Percentiles rank a stretch among this genome's conserved stretches.
phyloP scores from a whole-genome alignment of 2,113 vertebrate genomes.

The Trogon melanurus region DNA sequence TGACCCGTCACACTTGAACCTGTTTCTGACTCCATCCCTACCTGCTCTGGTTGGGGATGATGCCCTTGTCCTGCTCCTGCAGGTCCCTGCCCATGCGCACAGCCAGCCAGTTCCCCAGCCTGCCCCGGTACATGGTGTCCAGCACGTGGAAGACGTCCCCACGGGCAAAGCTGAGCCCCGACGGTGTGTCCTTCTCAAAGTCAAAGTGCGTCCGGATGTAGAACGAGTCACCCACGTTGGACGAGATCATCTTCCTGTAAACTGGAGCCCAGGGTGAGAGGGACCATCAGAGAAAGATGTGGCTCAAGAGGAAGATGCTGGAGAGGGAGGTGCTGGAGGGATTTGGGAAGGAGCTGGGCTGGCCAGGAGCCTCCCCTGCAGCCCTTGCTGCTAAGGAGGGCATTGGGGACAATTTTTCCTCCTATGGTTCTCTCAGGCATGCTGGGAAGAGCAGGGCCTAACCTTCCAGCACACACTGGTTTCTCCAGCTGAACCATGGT shows the following conservation, averaged over 20 bases:
- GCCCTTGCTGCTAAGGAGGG: background rate
- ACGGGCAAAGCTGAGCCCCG: conserved; percentile 85
- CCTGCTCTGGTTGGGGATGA: conserved; percentile 90
- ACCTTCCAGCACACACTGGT: background rate
- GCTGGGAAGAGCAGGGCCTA: background rate
- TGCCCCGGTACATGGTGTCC: conserved; percentile 89
- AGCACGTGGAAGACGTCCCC: conserved; percentile 94
- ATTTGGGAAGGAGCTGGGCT: background rate
- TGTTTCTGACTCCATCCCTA: conserved; percentile 24
- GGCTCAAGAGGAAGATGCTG: background rate
- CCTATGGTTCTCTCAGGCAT: background rate
- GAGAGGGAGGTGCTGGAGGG: background rate
- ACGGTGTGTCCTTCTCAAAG: conserved; percentile 80
- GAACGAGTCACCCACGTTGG: conserved; percentile 90
- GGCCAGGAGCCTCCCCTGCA: background rate
- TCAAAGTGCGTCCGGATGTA: conserved; percentile 95
- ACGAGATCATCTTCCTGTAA: conserved; percentile 90
- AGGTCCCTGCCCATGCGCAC: conserved; percentile 90
- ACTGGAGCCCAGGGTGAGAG: conserved; percentile 74
- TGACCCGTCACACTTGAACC: background rate
- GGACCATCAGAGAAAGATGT: background rate
- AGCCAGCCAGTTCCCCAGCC: conserved; percentile 88
- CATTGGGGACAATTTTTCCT: background rate
- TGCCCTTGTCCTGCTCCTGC: conserved; percentile 89
- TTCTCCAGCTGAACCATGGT: background rate